These are phyloP conservation scores for Phrixothrix hirtus DNA, from an alignment of 2,888 invertebrate genomes.

Conservation along the genomic window DNA sequence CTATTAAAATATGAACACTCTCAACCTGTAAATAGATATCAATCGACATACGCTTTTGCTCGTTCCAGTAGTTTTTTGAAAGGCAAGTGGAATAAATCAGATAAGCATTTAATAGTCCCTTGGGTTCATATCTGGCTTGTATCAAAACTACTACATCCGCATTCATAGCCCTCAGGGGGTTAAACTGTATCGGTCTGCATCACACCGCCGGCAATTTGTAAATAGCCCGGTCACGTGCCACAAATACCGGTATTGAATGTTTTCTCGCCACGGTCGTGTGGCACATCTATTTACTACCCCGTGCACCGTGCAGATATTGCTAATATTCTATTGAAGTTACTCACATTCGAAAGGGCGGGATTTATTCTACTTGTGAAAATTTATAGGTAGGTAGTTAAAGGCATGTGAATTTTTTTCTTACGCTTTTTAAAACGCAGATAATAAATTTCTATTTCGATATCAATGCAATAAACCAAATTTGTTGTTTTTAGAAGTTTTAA, in stretches of 20 bases:
- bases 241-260: slow-evolving; percentile 55
- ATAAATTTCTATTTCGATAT: too few relatives aligned
- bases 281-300: slow-evolving; percentile 35
- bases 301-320: slow-evolving; percentile 28
- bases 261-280: slow-evolving; percentile 55
- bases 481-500: too few relatives aligned
- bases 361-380: too few relatives aligned
- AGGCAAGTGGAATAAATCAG: slow-evolving; percentile 11
- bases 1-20: too few relatives aligned
- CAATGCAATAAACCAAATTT: too few relatives aligned
- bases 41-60: too few relatives aligned
- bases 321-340: slow-evolving; percentile 21
- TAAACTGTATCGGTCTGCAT: slow-evolving; percentile 43
- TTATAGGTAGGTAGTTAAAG: too few relatives aligned
- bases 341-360: slow-evolving; percentile 2
- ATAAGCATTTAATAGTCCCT: slow-evolving; percentile 19
- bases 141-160: slow-evolving; percentile 21
- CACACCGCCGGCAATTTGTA: slow-evolving; percentile 55
- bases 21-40: too few relatives aligned
- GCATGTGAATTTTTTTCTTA: too few relatives aligned
- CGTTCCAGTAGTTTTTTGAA: too few relatives aligned
- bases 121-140: slow-evolving; percentile 22
- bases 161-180: slow-evolving; percentile 36
- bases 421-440: too few relatives aligned
- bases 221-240: slow-evolving; percentile 54